Base-by-base conservation (phyloP, 2,888 invertebrate genomes). In the Pachliopta kotzebuea region DNA sequence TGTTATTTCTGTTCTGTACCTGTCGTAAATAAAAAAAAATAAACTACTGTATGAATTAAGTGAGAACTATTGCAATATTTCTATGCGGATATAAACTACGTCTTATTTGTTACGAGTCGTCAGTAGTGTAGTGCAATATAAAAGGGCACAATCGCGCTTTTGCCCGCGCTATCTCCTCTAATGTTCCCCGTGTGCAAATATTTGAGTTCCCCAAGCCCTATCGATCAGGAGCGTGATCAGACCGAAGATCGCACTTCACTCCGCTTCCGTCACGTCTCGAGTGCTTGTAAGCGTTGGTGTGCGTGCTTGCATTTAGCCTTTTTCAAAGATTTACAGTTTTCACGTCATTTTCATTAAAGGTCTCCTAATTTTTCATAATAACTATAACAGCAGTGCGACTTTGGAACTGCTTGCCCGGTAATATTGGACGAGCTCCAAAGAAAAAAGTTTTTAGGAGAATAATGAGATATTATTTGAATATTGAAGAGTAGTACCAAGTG, bases 101-200 rank as follows among this genome's bases (percentile, higher is more conserved):
- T 7, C 45, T 6, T 45, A 8, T 45, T 45, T n/a, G 45, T 45
- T 6, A n/a, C n/a, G 20, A 21, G 50, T 52, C 11, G 14, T 52
- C 21, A 54, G 3, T 26, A 29, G 23, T 62, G 7, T 20, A 49
- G 54, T 18, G 17, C 50, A 26, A 24, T 58, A 37, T 24, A 42
- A 24, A 17, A 26, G 14, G 37, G 23, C 8, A 60, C 53, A 62
- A 54, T 58, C 54, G 57, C 71, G 67, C 66, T 79, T 71, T 78
- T 79, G 78, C 75, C 75, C 70, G 79, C 70, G 67, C 72, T 76
- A 69, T 71, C 75, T 73, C 74, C 77, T 73, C 86, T 88, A 88
- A 88, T 88, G 88, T 85, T 79, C 82, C 74, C 68, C 78, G 80
- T 84, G 89, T 83, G 88, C 86, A 89, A 90, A 90, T 89, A 89